Evolutionary conservation across 1,140 invertebrate genomes (phyloP).

Genomic region (Thaumetopoea pityocampa): DNA sequence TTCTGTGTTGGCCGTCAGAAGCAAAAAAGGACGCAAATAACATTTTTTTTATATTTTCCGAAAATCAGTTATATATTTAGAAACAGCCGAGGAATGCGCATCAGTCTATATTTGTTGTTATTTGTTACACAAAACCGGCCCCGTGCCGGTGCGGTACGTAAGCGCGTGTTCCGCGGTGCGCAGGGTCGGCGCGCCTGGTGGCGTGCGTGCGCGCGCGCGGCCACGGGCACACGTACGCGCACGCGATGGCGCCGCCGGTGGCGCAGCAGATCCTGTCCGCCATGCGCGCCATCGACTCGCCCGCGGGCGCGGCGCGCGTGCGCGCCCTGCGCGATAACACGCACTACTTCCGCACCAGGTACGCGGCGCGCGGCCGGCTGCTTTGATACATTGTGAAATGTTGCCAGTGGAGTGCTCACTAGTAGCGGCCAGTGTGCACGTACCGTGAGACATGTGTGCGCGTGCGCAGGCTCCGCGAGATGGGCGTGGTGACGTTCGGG

Average conservation of each 20-base stretch:
- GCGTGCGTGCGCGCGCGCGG: conserved; percentile 87
- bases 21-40: no score
- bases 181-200: conserved; percentile 83
- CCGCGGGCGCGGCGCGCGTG: conserved; percentile 33
- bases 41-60: no score
- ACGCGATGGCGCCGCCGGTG: conserved; percentile 92
- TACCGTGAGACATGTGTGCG: neutral
- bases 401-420: no score
- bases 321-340: conserved; percentile 41
- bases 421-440: no score
- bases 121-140: no score
- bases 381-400: no score
- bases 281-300: conserved; percentile 37
- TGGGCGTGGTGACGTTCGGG: conserved; percentile 97
- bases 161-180: no score
- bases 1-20: no score
- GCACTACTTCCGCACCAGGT: conserved; percentile 47
- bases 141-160: neutral
- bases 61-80: no score
- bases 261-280: conserved; percentile 88
- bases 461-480: conserved; percentile 85
- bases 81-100: no score
- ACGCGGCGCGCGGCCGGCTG: no score
- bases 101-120: no score
- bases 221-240: conserved; percentile 91